Evolutionary conservation across 2,113 vertebrate species (phyloP).

Genomic region (Caracal caracal): DNA sequence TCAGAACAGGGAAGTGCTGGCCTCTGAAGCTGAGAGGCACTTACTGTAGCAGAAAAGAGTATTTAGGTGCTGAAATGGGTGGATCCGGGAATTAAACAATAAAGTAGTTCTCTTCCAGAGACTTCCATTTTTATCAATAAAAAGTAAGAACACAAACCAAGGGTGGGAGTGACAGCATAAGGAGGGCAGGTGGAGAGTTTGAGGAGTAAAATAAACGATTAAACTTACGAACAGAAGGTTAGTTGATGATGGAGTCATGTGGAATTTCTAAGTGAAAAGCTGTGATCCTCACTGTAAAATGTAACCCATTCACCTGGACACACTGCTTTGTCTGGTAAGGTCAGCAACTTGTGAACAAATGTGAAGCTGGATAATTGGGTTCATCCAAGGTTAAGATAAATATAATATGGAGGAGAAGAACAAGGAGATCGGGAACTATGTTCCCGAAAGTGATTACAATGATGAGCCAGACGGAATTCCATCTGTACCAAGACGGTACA

Average conservation of each 20-base stretch:
- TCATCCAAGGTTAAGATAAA: background rate
- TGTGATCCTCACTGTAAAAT: background rate
- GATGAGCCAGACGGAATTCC: background rate
- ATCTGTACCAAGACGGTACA: background rate
- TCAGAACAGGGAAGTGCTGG: background rate
- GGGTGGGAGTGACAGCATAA: background rate
- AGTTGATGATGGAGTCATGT: background rate
- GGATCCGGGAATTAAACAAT: fast-evolving
- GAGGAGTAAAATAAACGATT: background rate
- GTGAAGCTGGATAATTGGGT: background rate
- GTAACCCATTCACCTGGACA: background rate
- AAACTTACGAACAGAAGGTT: background rate
- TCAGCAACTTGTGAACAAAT: background rate
- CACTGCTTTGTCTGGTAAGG: background rate
- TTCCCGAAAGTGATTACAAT: background rate
- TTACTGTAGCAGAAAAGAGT: background rate
- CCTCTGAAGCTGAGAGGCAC: background rate
- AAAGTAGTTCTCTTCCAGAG: background rate
- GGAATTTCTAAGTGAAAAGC: background rate
- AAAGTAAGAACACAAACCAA: background rate
- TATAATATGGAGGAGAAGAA: background rate
- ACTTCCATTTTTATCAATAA: background rate
- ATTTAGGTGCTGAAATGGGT: fast-evolving
- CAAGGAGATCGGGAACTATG: background rate
- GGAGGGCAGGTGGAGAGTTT: background rate